phyloP scores from a whole-genome alignment of 2,888 invertebrate species.

The Idaea straminata region DNA sequence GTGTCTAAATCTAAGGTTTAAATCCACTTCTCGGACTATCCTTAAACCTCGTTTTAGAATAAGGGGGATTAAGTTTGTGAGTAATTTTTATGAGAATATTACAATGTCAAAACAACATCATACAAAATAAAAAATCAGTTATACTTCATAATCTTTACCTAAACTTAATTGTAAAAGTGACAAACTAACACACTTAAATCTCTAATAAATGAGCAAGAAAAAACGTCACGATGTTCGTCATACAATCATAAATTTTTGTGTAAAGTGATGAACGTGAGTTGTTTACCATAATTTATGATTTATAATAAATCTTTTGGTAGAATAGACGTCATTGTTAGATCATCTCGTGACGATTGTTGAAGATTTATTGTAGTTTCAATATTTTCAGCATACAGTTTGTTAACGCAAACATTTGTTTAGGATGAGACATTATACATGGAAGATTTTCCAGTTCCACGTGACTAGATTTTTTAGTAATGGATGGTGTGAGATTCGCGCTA shows the following conservation, averaged over 20 bases:
- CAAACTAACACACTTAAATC: background rate
- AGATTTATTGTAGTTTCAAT: background rate
- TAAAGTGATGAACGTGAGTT: constrained; percentile 4
- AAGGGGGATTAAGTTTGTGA: too few species aligned
- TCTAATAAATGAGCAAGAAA: background rate
- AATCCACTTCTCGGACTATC: too few species aligned
- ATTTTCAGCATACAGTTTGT: background rate
- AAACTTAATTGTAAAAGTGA: background rate
- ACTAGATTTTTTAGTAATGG: background rate
- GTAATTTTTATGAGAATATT: too few species aligned
- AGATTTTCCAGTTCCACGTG: background rate
- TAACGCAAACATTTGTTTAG: background rate
- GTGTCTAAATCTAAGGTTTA: too few species aligned
- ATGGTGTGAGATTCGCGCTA: background rate
- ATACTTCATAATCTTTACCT: background rate
- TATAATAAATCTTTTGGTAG: background rate
- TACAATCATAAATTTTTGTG: constrained; percentile 11
- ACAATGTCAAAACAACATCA: too few species aligned
- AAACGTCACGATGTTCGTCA: background rate
- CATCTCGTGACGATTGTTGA: constrained; percentile 1
- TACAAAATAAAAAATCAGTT: too few species aligned
- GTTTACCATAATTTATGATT: background rate
- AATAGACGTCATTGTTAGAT: background rate
- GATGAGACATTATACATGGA: background rate
- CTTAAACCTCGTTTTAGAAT: too few species aligned